These are phyloP conservation scores for Schizothorax lantsangensis DNA, from an alignment of 2,797 vertebrate genomes.

Conservation along the genomic window DNA sequence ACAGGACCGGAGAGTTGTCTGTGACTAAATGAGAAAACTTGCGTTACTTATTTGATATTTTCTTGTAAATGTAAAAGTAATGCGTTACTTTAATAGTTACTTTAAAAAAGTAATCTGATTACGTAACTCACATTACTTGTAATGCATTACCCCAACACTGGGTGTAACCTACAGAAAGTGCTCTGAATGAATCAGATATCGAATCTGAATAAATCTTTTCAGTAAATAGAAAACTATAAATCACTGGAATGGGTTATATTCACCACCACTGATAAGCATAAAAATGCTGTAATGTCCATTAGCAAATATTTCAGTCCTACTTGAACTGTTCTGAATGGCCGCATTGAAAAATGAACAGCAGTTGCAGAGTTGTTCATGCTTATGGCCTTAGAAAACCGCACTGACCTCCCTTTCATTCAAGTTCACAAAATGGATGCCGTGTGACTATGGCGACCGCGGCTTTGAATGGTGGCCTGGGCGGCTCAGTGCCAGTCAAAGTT, in stretches of 20 bases:
- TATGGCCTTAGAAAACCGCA: slow-evolving; percentile 13
- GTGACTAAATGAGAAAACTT: too few species aligned
- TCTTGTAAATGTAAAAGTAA: too few species aligned
- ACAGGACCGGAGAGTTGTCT: too few species aligned
- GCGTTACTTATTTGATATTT: too few species aligned
- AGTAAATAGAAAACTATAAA: background rate
- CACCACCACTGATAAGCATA: background rate
- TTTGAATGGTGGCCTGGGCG: slow-evolving; percentile 9
- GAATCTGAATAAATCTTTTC: background rate
- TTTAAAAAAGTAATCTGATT: too few species aligned
- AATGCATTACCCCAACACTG: background rate
- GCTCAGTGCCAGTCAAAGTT: slow-evolving; percentile 11
- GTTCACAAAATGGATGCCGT: slow-evolving; percentile 13
- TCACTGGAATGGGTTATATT: background rate
- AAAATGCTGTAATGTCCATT: background rate
- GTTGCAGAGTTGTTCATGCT: background rate
- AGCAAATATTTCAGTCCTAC: background rate
- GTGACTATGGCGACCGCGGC: slow-evolving; percentile 3
- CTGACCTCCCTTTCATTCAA: slow-evolving; percentile 10
- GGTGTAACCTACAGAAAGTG: background rate
- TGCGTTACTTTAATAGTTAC: background rate
- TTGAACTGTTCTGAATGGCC: background rate
- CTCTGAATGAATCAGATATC: background rate
- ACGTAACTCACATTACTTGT: too few species aligned
- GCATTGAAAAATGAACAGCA: background rate